Evolutionary conservation across 1,140 invertebrate species (phyloP), one percentile per base, ranked within the genome.

Genomic region (Eumaeus atala): DNA sequence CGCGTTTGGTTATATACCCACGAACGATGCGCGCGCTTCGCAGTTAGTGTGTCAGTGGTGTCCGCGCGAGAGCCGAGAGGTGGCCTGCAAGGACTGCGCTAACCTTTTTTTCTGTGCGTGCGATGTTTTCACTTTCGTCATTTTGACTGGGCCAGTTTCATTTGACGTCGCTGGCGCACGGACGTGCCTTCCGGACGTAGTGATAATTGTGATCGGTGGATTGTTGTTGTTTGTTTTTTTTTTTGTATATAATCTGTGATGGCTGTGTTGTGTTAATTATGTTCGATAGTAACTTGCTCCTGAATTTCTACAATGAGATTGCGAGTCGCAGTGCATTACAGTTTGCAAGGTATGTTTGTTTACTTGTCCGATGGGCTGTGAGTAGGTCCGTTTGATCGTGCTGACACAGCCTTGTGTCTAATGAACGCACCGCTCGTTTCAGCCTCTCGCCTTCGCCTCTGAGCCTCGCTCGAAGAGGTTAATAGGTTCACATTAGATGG

Each of bases 81-180:
- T 77, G 80, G 74, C 74, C 77, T 77, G 79, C 81, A 84, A 86
- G 83, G 83, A 86, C 77, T 74, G 80, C 70, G 70, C 76, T 70
- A 78, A 76, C 84, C 80, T 86, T 86, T 85, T 84, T 84, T 87
- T 84, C 80, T 82, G 81, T 84, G 81, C 84, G 83, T 84, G 84
- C 81, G 81, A 84, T 84, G 84, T 87, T 87, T 87, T 87, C 84
- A 87, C 84, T 87, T 87, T 87, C 84, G 80, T 84, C 79, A 84
- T 84, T 87, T 87, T 82, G 83, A 83, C 79, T 76, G 78, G 78
- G 77, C 81, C 84, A 87, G 84, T 87, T 82, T 78, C 74, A 83
- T 77, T 78, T 82, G 74, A 82, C 81, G 83, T 74, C 78, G 84
- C 84, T 79, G 70, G 81, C 81, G 84, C 78, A 81, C 81, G 75